Conservation (phyloP, 2,113 vertebrate genomes). For the Capreolus pygargus region DNA sequence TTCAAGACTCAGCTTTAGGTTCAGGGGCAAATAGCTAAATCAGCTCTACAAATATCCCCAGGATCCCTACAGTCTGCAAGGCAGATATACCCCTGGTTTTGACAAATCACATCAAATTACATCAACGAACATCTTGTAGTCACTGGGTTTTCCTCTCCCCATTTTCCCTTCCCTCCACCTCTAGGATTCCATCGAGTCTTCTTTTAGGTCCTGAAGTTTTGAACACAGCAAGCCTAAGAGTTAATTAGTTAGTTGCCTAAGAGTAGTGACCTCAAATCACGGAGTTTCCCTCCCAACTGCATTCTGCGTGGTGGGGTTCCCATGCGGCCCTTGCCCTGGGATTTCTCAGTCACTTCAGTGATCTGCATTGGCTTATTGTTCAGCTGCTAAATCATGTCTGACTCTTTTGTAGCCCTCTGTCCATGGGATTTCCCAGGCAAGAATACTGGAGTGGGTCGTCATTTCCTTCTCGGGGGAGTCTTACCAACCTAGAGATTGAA, state of each 20-base stretch:
- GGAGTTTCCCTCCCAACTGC: not conserved
- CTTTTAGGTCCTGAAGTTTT: not conserved
- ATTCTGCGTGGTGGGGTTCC: not conserved
- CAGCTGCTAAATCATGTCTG: not conserved
- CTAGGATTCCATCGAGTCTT: not conserved
- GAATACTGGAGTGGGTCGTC: not conserved
- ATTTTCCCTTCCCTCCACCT: not conserved
- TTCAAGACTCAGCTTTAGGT: not conserved
- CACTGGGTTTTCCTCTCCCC: not conserved
- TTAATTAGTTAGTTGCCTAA: no score
- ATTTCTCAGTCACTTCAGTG: not conserved
- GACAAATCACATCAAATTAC: not conserved
- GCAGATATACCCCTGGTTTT: not conserved
- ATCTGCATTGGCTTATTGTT: not conserved
- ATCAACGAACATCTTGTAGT: not conserved
- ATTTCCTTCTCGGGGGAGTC: not conserved
- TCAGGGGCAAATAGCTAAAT: not conserved
- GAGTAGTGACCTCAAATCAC: not conserved
- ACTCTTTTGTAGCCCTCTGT: not conserved
- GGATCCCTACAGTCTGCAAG: not conserved
- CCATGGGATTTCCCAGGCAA: not conserved
- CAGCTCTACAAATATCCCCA: not conserved
- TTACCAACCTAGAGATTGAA: not conserved
- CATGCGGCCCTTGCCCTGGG: not conserved
- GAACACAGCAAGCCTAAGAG: not conserved